A percentile compares a stretch with the other conserved stretches of the same genome.
Evolutionary conservation across 2,888 invertebrate species (phyloP).

Genomic region (Metallyticus violacea): DNA sequence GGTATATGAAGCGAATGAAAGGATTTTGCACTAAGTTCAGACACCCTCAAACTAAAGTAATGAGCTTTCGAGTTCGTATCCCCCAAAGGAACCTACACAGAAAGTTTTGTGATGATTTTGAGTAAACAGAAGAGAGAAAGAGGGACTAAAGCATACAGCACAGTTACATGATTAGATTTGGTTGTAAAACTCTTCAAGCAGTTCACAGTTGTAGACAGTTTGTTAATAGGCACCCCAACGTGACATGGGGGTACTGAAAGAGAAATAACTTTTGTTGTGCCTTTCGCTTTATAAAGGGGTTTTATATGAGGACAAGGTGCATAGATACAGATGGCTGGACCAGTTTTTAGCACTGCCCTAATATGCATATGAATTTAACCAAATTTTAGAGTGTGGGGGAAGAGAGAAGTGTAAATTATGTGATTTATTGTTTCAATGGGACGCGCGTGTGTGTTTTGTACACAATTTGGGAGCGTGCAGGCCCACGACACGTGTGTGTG

Average conservation of each 20-base stretch:
- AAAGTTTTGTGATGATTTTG: too few relatives aligned
- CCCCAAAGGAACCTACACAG: too few relatives aligned
- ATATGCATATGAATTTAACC: conserved; percentile 10
- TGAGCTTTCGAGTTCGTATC: too few relatives aligned
- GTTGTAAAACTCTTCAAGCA: background rate
- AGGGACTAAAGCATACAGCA: background rate
- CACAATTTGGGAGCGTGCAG: background rate
- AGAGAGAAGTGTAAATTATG: background rate
- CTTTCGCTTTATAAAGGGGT: background rate
- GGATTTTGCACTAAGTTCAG: too few relatives aligned
- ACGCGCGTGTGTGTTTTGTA: background rate
- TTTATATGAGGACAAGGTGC: background rate
- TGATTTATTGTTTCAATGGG: background rate
- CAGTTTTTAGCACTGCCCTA: background rate
- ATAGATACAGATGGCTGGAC: background rate
- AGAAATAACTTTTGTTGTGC: background rate
- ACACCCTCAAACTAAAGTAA: too few relatives aligned
- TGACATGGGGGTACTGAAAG: background rate
- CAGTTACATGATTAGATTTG: background rate
- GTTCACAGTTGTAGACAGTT: background rate
- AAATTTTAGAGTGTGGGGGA: background rate
- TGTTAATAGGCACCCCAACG: background rate
- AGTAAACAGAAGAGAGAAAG: background rate
- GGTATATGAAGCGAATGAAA: too few relatives aligned
- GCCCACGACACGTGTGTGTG: background rate